These are phyloP conservation scores for Monodelphis domestica DNA, from an alignment of 2,797 vertebrate species.

Conservation along the genomic window DNA sequence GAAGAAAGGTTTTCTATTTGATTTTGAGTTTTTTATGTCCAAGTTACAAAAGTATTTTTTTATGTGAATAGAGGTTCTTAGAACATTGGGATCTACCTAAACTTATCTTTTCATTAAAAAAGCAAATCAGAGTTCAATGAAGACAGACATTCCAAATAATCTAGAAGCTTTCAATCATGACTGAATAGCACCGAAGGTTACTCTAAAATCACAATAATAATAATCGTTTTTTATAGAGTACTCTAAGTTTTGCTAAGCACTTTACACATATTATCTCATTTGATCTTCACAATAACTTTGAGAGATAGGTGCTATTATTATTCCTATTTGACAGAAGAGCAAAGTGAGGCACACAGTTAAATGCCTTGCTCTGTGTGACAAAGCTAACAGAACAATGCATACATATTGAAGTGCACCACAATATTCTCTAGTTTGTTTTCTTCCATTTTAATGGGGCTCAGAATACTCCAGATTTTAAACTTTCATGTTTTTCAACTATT, in stretches of 20 bases:
- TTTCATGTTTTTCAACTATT: no score
- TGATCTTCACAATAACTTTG: neutral
- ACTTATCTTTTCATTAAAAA: neutral
- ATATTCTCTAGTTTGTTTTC: no score
- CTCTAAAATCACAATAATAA: neutral
- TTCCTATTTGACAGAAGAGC: neutral
- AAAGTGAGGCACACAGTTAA: neutral
- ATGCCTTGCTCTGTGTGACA: neutral
- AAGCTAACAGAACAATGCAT: neutral
- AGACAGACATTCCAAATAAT: neutral
- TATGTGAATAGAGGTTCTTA: neutral
- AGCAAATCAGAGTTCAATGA: neutral
- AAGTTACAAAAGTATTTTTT: neutral
- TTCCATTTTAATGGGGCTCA: no score
- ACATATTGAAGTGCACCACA: no score
- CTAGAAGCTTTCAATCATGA: neutral
- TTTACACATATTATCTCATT: neutral
- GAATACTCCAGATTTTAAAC: no score
- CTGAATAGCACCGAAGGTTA: neutral
- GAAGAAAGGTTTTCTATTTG: neutral
- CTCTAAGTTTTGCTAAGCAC: neutral
- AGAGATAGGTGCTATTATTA: neutral
- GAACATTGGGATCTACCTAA: neutral
- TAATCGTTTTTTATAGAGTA: neutral
- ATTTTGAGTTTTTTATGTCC: neutral